These are phyloP conservation scores for Campaea margaritaria DNA, from an alignment of 2,888 invertebrate species.

Conservation along the genomic window DNA sequence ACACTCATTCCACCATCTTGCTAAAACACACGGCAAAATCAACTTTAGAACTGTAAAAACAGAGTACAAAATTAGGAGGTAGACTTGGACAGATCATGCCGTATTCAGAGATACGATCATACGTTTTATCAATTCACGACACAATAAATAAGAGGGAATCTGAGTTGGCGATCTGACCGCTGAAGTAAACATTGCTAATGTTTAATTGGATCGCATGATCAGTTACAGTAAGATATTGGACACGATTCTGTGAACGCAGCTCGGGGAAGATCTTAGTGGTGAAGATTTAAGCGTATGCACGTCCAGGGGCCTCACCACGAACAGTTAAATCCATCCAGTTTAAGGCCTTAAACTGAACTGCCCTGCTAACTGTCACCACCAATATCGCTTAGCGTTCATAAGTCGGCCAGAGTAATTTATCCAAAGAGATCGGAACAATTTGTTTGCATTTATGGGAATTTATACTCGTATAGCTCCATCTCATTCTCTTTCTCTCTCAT, in stretches of 20 bases:
- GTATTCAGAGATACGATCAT: conserved; percentile 40
- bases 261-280: background rate
- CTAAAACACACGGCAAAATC: conserved; percentile 4
- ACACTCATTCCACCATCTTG: conserved; percentile 13
- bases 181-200: conserved; percentile 45
- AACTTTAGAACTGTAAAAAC: background rate
- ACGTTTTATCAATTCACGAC: conserved; percentile 45
- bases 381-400: too few relatives aligned
- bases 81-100: conserved; percentile 22
- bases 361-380: too few relatives aligned
- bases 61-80: conserved; percentile 8
- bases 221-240: conserved; percentile 39
- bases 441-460: too few relatives aligned
- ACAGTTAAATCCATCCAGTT: too few relatives aligned
- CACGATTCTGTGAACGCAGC: conserved; percentile 32
- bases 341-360: too few relatives aligned
- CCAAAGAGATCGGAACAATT: too few relatives aligned
- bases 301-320: too few relatives aligned
- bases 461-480: too few relatives aligned
- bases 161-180: conserved; percentile 38
- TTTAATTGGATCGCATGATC: conserved; percentile 47
- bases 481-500: too few relatives aligned
- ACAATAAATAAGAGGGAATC: conserved; percentile 45
- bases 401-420: too few relatives aligned
- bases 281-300: too few relatives aligned